Evolutionary conservation across 2,797 vertebrate genomes (phyloP).

Genomic region (Protosalanx chinensis): DNA sequence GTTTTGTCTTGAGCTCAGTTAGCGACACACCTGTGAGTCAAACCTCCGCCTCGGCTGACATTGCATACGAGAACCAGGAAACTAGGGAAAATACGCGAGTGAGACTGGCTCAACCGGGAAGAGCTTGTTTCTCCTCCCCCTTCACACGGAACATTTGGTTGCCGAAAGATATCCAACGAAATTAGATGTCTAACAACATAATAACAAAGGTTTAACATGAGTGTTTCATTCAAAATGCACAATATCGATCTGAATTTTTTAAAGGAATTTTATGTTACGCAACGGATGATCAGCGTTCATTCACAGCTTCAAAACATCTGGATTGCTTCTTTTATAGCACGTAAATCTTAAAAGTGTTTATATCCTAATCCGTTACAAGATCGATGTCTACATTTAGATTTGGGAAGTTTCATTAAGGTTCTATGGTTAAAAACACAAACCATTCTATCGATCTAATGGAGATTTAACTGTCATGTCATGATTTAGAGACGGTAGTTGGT

Average conservation of each 20-base stretch:
- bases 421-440: background rate
- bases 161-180: slow-evolving; percentile 13
- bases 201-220: background rate
- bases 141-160: slow-evolving; percentile 18
- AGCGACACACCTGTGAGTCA: slow-evolving; percentile 74
- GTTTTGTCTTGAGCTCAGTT: slow-evolving; percentile 38
- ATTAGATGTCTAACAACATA: slow-evolving; percentile 5
- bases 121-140: slow-evolving; percentile 50
- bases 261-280: background rate
- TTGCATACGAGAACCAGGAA: slow-evolving; percentile 46
- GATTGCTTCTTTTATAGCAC: slow-evolving; percentile 6
- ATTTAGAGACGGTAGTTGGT: background rate
- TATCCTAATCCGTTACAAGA: slow-evolving; percentile 37
- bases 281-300: background rate
- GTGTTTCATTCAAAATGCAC: background rate
- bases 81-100: slow-evolving; percentile 25
- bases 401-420: slow-evolving; percentile 1
- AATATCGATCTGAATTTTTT: background rate
- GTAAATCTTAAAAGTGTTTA: slow-evolving; percentile 31
- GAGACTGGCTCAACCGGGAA: slow-evolving; percentile 15
- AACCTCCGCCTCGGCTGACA: slow-evolving; percentile 52
- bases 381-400: slow-evolving; percentile 33
- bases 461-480: background rate
- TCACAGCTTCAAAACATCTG: background rate
- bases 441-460: background rate